Conservation (phyloP, 1,140 invertebrate species). For the Acromyrmex heyeri region DNA sequence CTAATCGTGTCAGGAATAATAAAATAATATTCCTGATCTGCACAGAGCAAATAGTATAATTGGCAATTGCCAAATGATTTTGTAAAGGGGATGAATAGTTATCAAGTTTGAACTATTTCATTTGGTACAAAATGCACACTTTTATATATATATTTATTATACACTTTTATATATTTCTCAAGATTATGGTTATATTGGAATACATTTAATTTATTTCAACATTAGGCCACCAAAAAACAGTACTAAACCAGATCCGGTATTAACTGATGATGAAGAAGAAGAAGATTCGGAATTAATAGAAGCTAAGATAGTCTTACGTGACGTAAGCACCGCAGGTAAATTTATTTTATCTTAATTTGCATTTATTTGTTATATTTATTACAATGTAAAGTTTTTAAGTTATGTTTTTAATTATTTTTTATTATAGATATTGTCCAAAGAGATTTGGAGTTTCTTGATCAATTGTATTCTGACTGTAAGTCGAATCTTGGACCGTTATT, state of each 20-base stretch:
- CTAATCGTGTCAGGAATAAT: constrained; percentile 82
- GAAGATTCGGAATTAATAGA: constrained; percentile 86
- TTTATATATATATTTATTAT: constrained; percentile 28
- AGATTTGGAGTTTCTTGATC: constrained; percentile 82
- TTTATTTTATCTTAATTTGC: not conserved
- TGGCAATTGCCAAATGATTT: constrained; percentile 73
- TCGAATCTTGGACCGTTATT: constrained; percentile 28
- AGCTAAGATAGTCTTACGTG: constrained; percentile 87
- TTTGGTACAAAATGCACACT: constrained; percentile 83
- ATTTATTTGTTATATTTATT: constrained; percentile 1
- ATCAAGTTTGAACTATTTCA: constrained; percentile 75
- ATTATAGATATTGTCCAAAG: constrained; percentile 79
- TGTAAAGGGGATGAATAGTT: constrained; percentile 81
- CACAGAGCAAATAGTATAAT: constrained; percentile 82
- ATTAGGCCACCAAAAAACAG: constrained; percentile 81
- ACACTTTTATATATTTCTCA: not conserved
- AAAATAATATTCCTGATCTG: constrained; percentile 82
- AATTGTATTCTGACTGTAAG: constrained; percentile 84
- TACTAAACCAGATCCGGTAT: constrained; percentile 76
- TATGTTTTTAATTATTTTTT: constrained; percentile 29
- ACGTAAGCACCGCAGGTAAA: constrained; percentile 82
- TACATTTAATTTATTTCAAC: constrained; percentile 50
- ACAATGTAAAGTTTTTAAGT: constrained; percentile 25
- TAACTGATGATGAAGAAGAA: constrained; percentile 85
- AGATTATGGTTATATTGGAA: not conserved